Conservation (phyloP, 2,797 vertebrate species). For the Vultur gryphus region DNA sequence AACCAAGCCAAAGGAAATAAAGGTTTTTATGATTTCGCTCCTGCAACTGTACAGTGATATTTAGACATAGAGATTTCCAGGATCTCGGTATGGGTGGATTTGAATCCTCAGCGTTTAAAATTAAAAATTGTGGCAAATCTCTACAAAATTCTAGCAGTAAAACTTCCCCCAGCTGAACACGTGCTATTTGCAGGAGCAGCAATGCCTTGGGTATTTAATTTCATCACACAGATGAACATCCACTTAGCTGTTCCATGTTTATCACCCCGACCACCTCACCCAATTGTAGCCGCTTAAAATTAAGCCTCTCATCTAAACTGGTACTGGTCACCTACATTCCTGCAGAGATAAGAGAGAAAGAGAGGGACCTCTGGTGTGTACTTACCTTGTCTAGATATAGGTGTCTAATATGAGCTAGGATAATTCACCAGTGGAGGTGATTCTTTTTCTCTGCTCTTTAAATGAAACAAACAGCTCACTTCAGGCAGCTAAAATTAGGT, state of each 20-base stretch:
- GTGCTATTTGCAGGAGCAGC: background rate
- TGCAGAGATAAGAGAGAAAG: background rate
- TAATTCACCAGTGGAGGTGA: background rate
- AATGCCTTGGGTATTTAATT: background rate
- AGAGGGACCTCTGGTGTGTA: background rate
- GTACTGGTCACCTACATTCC: background rate
- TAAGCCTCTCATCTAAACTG: background rate
- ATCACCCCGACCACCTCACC: background rate
- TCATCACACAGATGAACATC: background rate
- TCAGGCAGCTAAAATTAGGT: background rate
- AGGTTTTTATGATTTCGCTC: background rate
- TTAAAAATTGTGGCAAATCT: background rate
- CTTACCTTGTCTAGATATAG: background rate
- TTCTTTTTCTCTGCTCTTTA: background rate
- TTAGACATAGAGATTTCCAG: constrained; percentile 4
- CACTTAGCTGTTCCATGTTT: background rate
- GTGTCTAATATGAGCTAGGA: background rate
- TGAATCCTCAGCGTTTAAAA: background rate
- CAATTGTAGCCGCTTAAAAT: background rate
- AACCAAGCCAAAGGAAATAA: constrained; percentile 23
- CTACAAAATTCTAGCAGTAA: background rate
- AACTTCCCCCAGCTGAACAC: background rate
- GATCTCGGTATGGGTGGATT: background rate
- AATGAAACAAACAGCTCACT: background rate
- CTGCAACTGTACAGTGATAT: background rate